Evolutionary conservation across 2,888 invertebrate species (phyloP).

Genomic region (Psylliodes chrysocephalus): DNA sequence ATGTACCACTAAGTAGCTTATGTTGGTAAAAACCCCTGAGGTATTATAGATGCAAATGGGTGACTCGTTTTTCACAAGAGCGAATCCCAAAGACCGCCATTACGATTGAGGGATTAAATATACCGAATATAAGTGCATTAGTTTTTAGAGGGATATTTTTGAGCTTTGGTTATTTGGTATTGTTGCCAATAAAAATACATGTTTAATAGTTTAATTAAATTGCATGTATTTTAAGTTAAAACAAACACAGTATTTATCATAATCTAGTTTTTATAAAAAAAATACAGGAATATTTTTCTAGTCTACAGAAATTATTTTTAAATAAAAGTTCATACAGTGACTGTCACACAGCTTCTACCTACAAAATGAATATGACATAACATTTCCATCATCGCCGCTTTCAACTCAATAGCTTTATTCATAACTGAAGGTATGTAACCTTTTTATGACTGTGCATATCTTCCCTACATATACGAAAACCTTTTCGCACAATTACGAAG

Average conservation of each 20-base stretch:
- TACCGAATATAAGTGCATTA: conserved; percentile 16
- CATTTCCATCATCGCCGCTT: no score
- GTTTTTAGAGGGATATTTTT: conserved; percentile 1
- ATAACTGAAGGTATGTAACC: not conserved
- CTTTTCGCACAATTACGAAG: conserved; percentile 24
- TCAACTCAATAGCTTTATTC: not conserved
- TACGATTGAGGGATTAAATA: conserved; percentile 25
- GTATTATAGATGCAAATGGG: conserved; percentile 2
- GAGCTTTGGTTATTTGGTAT: no score
- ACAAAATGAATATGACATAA: no score
- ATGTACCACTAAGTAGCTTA: conserved; percentile 6
- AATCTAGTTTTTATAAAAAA: no score
- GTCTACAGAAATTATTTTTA: no score
- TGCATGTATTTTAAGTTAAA: no score
- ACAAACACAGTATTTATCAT: no score
- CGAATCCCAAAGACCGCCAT: conserved; percentile 14
- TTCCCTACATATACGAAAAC: not conserved
- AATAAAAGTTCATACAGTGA: no score
- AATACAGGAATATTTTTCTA: no score
- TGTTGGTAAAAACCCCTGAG: conserved; percentile 2
- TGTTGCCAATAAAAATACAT: no score
- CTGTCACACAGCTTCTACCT: no score
- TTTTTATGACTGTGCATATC: conserved; percentile 9
- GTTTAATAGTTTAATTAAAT: no score
- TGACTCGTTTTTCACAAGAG: conserved; percentile 21